Evolutionary conservation across 2,888 invertebrate genomes (phyloP), one percentile per base, ranked within the genome.

Genomic region (Halocaridina rubra): DNA sequence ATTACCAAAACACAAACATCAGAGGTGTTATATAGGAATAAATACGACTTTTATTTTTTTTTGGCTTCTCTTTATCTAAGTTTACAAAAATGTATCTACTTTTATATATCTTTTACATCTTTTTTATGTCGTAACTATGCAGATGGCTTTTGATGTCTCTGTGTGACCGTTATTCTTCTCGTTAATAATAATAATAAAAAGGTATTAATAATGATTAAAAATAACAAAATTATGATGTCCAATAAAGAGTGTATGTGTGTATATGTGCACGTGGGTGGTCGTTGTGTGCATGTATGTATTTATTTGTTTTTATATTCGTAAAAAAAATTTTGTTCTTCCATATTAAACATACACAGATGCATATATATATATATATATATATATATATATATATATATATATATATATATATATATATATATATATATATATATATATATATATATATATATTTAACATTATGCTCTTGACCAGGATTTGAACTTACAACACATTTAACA

Each of bases 381-480:
- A 19, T 72, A 22, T 46, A 8, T 24, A 22, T 72, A 13, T 69
- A 19, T 69, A 13, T 69, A 3, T 69, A 8, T 72, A 33, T 72
- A 33, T 72, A 30, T 72, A 30, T 72, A 19, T 33, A n/a, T 72
- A 32, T 72, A 30, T 33, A 19, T 72, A 19, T 19, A 2, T n/a
- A 1, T 72, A 72, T 72, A 72, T 72, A 67, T 67, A 27, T 67
- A 16, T 67, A 67, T 67, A 67, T 67, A 67, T 33, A 76, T 76
- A 57, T 57, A 76, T 59, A 76, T 77, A 33, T 77, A 77, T 77
- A 77, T 77, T 30, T 77, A 77, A n/a, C n/a, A n/a, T n/a, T n/a
- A n/a, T n/a, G n/a, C n/a, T n/a, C n/a, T n/a, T n/a, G n/a, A n/a
- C n/a, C n/a, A n/a, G n/a, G n/a, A n/a, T n/a, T n/a, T n/a, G n/a